Conservation (phyloP, 2,888 invertebrate genomes). For the Cheilosia impressa region DNA sequence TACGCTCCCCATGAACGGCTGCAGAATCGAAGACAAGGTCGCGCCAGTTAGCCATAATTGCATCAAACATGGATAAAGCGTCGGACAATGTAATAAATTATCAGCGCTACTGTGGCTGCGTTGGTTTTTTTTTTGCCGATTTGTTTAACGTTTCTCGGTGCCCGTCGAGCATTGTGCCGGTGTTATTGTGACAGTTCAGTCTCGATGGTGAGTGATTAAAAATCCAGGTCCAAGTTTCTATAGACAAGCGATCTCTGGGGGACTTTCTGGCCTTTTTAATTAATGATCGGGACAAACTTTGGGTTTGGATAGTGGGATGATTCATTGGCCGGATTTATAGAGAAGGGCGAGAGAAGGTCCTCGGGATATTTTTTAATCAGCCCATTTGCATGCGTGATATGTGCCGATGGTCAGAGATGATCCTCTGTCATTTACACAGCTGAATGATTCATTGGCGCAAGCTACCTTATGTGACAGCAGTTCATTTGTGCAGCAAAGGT, state of each 20-base stretch:
- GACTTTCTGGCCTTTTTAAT: not conserved
- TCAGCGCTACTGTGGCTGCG: constrained; percentile 47
- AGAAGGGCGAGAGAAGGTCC: too few relatives aligned
- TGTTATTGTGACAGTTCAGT: constrained; percentile 40
- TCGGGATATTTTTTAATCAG: too few relatives aligned
- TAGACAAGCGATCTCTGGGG: not conserved
- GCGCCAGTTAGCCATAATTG: constrained; percentile 67
- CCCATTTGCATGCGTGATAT: too few relatives aligned
- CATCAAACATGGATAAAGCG: constrained; percentile 69
- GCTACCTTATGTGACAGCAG: too few relatives aligned
- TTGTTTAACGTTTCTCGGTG: constrained; percentile 44
- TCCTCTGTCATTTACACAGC: too few relatives aligned
- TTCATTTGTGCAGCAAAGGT: too few relatives aligned
- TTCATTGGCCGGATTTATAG: too few relatives aligned
- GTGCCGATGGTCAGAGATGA: too few relatives aligned
- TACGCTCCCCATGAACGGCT: constrained; percentile 72
- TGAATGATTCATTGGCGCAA: too few relatives aligned
- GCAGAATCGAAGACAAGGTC: constrained; percentile 73
- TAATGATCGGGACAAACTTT: too few relatives aligned
- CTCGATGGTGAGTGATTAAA: constrained; percentile 39
- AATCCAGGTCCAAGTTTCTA: constrained; percentile 15
- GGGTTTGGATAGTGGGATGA: too few relatives aligned
- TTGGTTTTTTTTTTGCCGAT: constrained; percentile 35
- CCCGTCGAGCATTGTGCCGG: constrained; percentile 34
- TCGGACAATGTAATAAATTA: constrained; percentile 71